Base-by-base conservation (phyloP, 2,888 invertebrate species). In the Phania funesta region DNA sequence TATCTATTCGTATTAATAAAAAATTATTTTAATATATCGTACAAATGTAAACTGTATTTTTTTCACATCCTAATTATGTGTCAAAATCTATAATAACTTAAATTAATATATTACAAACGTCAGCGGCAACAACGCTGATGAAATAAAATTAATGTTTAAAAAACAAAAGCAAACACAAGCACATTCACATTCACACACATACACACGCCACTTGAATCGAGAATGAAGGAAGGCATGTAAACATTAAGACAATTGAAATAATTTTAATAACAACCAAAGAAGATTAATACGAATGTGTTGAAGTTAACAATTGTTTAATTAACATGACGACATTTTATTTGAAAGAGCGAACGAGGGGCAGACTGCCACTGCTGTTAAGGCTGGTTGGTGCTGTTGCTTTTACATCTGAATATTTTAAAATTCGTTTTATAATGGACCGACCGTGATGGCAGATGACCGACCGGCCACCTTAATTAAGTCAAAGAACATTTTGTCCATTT, bases 31-130 rank as follows among this genome's bases (percentile, higher is more conserved):
- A n/a, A n/a, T n/a, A n/a, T n/a, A n/a, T n/a, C n/a, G n/a, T n/a
- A n/a, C n/a, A n/a, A n/a, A n/a, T n/a, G n/a, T n/a, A n/a, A n/a
- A 74, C 68, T 44, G 67, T 62, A 71, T 77, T 74, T 64, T 67
- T 62, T 81, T 83, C 86, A 84, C 86, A 84, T 87, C 86, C 88
- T 86, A 83, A 80, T 65, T 86, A 88, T 86, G 87, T 89, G 87
- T 87, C 87, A 88, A 88, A 87, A 86, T 83, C 52, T 85, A 87
- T 89, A 87, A 88, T 88, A 87, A 87, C 89, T n/a, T n/a, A n/a
- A n/a, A n/a, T n/a, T n/a, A 87, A 38, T 38, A 88, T 89, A 88
- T 87, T 87, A 86, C 85, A 65, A 86, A 86, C 86, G 86, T 79
- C 86, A 86, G 85, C 65, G 83, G 50, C n/a, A 29, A n/a, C 50